phyloP scores from a whole-genome alignment of 2,797 vertebrate species.

The Ibycter americanus region DNA sequence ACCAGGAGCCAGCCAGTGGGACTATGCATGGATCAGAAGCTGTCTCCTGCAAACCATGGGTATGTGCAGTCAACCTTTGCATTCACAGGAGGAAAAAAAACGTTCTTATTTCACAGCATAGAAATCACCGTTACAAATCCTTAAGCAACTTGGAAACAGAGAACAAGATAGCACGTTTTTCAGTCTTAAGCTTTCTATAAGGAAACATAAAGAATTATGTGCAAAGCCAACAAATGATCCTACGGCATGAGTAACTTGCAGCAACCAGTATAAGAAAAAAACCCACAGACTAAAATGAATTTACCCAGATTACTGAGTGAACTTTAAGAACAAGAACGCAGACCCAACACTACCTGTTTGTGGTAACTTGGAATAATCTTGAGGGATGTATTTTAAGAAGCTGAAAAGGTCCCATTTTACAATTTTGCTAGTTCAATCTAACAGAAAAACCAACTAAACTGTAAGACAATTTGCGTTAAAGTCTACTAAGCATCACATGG shows the following conservation, averaged over 20 bases:
- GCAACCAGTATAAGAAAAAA: background rate
- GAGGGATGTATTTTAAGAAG: background rate
- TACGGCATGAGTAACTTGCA: background rate
- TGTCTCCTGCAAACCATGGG: background rate
- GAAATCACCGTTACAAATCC: background rate
- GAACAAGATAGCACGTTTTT: slow-evolving; percentile 19
- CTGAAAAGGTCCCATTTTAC: background rate
- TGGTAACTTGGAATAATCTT: background rate
- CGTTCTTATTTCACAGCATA: background rate
- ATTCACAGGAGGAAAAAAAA: background rate
- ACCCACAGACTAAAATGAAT: slow-evolving; percentile 11
- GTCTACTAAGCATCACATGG: background rate
- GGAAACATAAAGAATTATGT: slow-evolving; percentile 31
- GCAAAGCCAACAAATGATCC: background rate
- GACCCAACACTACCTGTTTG: background rate
- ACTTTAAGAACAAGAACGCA: background rate
- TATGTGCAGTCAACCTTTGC: background rate
- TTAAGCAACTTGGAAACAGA: slow-evolving; percentile 24
- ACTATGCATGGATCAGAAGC: background rate
- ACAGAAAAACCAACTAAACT: slow-evolving; percentile 14
- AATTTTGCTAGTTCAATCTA: background rate
- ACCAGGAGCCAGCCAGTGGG: background rate
- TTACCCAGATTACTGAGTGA: slow-evolving; percentile 16
- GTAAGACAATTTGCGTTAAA: background rate
- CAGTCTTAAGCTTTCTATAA: slow-evolving; percentile 29